These are phyloP conservation scores for Oryctolagus cuniculus DNA, from an alignment of 2,113 vertebrate species.

Conservation along the genomic window mOryCun1.1 NC_091439.1:32063501-32064000, in stretches of 20 bases:
- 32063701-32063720: background rate
- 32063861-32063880: background rate
- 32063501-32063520: background rate
- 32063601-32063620: background rate
- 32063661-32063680: background rate
- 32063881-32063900: background rate
- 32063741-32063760: background rate
- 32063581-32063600: background rate
- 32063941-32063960: no score
- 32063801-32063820: background rate
- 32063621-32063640: rapidly evolving
- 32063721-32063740: background rate
- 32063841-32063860: background rate
- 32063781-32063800: background rate
- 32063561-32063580: background rate
- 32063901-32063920: no score
- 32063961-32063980: no score
- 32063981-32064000: no score
- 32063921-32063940: no score
- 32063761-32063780: background rate
- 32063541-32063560: background rate
- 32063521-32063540: background rate
- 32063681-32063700: background rate
- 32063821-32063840: background rate
- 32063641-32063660: background rate